Percentiles rank a stretch among this genome's conserved stretches.
Conservation (phyloP, 1,140 invertebrate species). For the Drosophila navojoa region DNA sequence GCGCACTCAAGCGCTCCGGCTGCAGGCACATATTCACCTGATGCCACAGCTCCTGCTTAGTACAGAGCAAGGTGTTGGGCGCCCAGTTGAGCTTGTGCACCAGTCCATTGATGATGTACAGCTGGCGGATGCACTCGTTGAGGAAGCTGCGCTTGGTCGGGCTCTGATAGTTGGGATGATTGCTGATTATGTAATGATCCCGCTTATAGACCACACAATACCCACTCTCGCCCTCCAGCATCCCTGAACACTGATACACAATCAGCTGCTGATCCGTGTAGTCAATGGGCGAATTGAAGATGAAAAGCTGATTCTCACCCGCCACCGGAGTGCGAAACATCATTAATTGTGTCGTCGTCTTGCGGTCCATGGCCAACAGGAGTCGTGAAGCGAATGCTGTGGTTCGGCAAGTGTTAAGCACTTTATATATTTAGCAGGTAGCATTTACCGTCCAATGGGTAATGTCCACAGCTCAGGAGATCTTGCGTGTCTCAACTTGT, state of each 20-base stretch:
- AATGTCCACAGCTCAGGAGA: too few species aligned
- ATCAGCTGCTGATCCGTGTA: constrained; percentile 56
- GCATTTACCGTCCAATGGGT: neutral
- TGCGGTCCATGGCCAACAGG: constrained; percentile 41
- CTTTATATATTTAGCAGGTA: neutral
- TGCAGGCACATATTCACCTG: constrained; percentile 59
- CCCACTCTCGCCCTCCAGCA: constrained; percentile 21
- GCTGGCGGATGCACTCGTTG: constrained; percentile 68
- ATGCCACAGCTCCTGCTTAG: constrained; percentile 42
- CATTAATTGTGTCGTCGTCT: constrained; percentile 22
- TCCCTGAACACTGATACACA: constrained; percentile 44
- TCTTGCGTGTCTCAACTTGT: neutral
- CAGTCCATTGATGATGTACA: constrained; percentile 60
- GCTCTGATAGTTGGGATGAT: constrained; percentile 58
- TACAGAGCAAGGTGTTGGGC: constrained; percentile 14
- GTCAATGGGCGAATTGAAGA: constrained; percentile 62
- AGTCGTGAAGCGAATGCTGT: constrained; percentile 30
- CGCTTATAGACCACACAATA: constrained; percentile 67
- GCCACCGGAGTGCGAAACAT: constrained; percentile 50
- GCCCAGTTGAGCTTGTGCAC: constrained; percentile 49
- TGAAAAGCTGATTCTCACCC: constrained; percentile 44
- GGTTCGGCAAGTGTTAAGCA: too few species aligned
- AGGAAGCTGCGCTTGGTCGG: constrained; percentile 61
- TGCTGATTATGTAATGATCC: constrained; percentile 62
- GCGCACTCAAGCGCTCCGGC: constrained; percentile 20